Base-by-base conservation (phyloP, 1,140 invertebrate species). In the Euura saliciscinereae region DNA sequence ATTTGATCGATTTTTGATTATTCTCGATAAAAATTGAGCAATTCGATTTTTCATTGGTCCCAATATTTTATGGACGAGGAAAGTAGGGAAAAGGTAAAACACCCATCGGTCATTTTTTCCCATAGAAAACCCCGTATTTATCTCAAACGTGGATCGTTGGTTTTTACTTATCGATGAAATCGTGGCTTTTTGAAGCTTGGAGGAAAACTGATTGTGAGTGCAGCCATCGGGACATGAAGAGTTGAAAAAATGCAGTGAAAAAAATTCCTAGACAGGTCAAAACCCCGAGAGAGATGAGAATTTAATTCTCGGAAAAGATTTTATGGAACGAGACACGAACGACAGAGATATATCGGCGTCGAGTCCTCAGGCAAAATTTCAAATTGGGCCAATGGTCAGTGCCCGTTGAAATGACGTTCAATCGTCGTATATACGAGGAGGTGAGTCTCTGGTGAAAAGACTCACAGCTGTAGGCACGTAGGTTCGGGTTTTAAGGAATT, bases 361-460 rank as follows among this genome's bases (percentile, higher is more conserved):
- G 51, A n/a, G 13, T 59, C 51, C 51, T 59, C 51, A n/a, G 51
- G 51, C 51, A 59, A 59, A 59, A 59, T 59, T 59, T 59, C 51
- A 59, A 59, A 59, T 59, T 59, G 51, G 51, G 51, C 51, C 51
- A 59, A 59, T 59, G 51, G 51, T 59, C 51, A 59, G 51, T 59
- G 51, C 13, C 51, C 51, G 51, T 59, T 59, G 51, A 59, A 59
- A 59, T 59, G 51, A 59, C 51, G 51, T n/a, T n/a, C 3, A 59
- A 59, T 59, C 28, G 28, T 59, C 51, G 51, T 8, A n/a, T 59
- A 59, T n/a, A 8, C 8, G 5, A 59, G 28, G 28, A 28, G 28
- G 28, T 28, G 28, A 28, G 51, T n/a, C 28, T 28, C 51, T 59
- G 8, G 51, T 11, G 51, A 11, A n/a, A 59, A n/a, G 51, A 8